These are phyloP conservation scores for Patagioenas fasciata DNA, from an alignment of 2,113 vertebrate species.

Conservation along the genomic window DNA sequence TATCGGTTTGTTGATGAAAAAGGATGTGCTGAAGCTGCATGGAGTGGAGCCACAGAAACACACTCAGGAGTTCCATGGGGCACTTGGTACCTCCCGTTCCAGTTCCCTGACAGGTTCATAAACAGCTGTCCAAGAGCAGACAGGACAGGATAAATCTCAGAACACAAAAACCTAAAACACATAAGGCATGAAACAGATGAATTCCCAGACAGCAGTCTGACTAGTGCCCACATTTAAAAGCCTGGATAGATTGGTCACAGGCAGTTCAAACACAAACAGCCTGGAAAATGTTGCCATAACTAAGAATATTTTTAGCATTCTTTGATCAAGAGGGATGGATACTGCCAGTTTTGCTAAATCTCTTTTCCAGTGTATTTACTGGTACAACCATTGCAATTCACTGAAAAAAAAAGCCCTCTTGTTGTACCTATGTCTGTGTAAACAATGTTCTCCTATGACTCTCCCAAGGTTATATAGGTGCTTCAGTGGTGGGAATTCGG, in stretches of 20 bases:
- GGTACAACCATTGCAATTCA: not conserved
- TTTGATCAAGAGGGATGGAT: not conserved
- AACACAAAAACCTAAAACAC: not conserved
- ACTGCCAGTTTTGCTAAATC: not conserved
- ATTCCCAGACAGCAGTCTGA: not conserved
- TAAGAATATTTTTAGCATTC: not conserved
- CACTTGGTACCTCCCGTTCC: not conserved
- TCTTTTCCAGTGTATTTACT: not conserved
- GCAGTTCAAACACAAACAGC: not conserved
- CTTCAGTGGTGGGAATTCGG: not conserved
- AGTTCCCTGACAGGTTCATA: not conserved
- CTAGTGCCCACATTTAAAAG: not conserved
- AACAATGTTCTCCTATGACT: not conserved
- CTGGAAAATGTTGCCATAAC: not conserved
- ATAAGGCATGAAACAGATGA: not conserved
- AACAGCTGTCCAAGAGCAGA: not conserved
- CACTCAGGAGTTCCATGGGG: not conserved
- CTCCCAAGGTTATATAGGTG: not conserved
- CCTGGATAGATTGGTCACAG: not conserved
- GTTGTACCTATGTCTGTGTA: not conserved
- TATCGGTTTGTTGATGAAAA: not conserved
- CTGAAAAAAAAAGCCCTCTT: not conserved
- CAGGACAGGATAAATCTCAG: not conserved
- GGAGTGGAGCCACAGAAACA: not conserved
- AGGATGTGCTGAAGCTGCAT: not conserved